phyloP scores from a whole-genome alignment of 2,113 vertebrate species.

The Oncorhynchus keta region DNA sequence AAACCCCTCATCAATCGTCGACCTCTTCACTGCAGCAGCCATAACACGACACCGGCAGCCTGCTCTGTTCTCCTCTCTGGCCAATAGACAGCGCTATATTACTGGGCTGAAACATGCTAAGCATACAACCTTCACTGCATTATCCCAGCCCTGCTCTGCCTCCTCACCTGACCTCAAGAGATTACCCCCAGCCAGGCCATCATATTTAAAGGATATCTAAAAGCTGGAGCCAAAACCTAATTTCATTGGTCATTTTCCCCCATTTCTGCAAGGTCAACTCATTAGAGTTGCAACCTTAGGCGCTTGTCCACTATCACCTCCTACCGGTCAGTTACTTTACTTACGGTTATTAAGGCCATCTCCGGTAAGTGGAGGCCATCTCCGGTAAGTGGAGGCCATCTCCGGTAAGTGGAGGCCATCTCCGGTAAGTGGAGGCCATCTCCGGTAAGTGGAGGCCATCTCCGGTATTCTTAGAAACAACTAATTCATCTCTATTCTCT shows the following conservation, averaged over 20 bases:
- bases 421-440: too few species aligned
- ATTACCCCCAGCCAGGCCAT: conserved; percentile 44
- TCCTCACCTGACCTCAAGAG: conserved; percentile 34
- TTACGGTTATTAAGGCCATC: neutral
- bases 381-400: neutral
- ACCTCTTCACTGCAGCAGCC: neutral
- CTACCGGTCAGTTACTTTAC: conserved; percentile 4
- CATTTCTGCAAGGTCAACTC: conserved; percentile 41
- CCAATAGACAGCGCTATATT: conserved; percentile 30
- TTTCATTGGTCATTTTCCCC: conserved; percentile 47
- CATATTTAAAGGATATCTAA: conserved; percentile 50
- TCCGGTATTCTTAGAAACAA: neutral
- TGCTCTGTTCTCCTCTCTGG: neutral
- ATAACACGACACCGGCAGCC: neutral
- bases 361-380: neutral
- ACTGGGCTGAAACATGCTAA: conserved; percentile 17
- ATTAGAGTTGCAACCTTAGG: conserved; percentile 19
- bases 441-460: neutral
- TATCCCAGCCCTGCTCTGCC: conserved; percentile 11
- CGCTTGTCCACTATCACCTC: neutral
- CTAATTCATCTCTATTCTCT: neutral
- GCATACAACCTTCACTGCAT: conserved; percentile 45
- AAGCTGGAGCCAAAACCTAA: too few species aligned
- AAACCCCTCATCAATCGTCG: conserved; percentile 14
- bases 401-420: too few species aligned